phyloP scores from a whole-genome alignment of 2,888 invertebrate species.

The Neoitamus cyanurus region DNA sequence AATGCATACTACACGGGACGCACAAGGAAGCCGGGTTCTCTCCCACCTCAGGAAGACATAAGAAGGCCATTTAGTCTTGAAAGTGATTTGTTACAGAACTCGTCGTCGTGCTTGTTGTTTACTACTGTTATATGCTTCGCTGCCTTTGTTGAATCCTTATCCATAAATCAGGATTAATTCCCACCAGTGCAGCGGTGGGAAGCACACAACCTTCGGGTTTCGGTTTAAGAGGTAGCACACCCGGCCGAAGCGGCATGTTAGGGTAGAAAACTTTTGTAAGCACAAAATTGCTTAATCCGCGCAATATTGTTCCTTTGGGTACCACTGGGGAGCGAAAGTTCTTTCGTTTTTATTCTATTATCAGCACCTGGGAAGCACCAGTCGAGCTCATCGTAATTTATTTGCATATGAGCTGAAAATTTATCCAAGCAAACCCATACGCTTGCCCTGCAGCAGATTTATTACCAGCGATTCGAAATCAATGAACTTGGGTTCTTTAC shows the following conservation, averaged over 20 bases:
- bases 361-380: constrained; percentile 13
- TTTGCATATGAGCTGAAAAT: constrained; percentile 38
- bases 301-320: constrained; percentile 48
- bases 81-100: constrained; percentile 47
- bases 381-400: constrained; percentile 13
- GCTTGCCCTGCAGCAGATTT: neutral
- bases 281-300: constrained; percentile 50
- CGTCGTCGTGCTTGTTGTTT: constrained; percentile 44
- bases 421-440: neutral
- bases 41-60: constrained; percentile 15
- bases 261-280: constrained; percentile 43
- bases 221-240: neutral
- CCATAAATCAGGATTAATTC: constrained; percentile 51
- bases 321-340: constrained; percentile 1
- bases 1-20: constrained; percentile 7
- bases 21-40: neutral
- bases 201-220: neutral
- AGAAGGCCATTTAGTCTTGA: constrained; percentile 40
- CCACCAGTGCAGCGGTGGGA: constrained; percentile 43
- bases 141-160: constrained; percentile 41
- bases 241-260: neutral
- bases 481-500: constrained; percentile 4
- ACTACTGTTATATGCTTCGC: constrained; percentile 35
- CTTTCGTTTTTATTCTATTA: constrained; percentile 32
- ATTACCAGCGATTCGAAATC: constrained; percentile 33